Base-by-base conservation (phyloP, 2,888 invertebrate genomes). In the Formica aserva region DNA sequence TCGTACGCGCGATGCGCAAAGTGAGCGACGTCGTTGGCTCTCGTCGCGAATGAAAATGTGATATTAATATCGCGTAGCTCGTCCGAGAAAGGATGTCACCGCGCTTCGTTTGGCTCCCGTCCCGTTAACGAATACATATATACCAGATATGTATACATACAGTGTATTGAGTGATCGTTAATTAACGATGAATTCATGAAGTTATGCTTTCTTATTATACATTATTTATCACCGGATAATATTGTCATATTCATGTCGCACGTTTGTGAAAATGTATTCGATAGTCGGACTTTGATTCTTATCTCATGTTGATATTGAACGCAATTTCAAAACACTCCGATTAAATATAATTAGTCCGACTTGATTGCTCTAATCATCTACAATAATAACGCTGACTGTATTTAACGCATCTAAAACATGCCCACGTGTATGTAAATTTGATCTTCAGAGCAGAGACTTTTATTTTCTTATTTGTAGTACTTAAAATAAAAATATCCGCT, bases 61-160 rank as follows among this genome's bases (percentile, higher is more conserved):
- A 26, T 60, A 80, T 72, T 80, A 80, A 80, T 45, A 80, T 32
- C 22, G 1, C n/a, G 26, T 32, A 45, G 13, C 18, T 60, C 18
- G 22, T 13, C 22, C 57, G 26, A 52, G n/a, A 72, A 72, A 74
- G 74, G 74, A 80, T 80, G 78, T 65, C 78, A 60, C 32, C 13
- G 45, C 45, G 45, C 15, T 18, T 11, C 9, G 55, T 22, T 80
- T 80, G 74, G 78, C 74, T 8, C 57, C 0, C 22, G 22, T 78
- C 45, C 60, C 72, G 2, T 71, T 60, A 60, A 35, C 22, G 13
- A 48, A 57, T 55, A n/a, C 48, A 52, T 52, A 48, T n/a, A 41
- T 45, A 11, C 29, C 22, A 22, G 22, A 57, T 13, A 29, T 32
- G 32, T 32, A 32, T 45, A 26, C 4, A 45, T 45, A 41, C 13